Base-by-base conservation (phyloP, 2,888 invertebrate genomes). In the Caenorhabditis sp. region DNA sequence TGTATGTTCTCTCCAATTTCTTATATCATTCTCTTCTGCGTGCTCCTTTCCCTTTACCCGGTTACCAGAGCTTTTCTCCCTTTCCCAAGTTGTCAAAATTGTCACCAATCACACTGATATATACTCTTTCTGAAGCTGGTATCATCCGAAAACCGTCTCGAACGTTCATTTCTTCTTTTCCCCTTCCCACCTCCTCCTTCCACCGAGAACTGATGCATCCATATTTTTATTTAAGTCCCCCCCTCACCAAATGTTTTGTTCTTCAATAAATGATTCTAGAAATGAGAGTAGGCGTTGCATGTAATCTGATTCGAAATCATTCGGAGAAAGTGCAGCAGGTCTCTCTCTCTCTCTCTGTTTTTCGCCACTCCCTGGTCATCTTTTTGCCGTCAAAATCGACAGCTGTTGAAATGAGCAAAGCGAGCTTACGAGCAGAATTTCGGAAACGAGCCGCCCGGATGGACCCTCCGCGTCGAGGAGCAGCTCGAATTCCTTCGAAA, bases 371-470 rank as follows among this genome's bases (percentile, higher is more conserved):
- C 37, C 50, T 77, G 62, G 62, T 69, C 69, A 62, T 77, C 62
- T 60, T 77, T 64, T 60, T 64, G 44, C 69, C 53, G 67, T 77
- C 62, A 64, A 68, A 69, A 69, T 69, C 69, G 77, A 77, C 69
- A 69, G 77, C 68, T 69, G 77, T 68, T 69, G 74, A 74, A 74
- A 74, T 76, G 76, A 62, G 67, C n/a, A 18, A 40, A 24, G 68
- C 77, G 24, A 69, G 62, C 51, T 58, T 70, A 70, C 70, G 55
- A 47, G 70, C 50, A 40, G 26, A 51, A 76, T 67, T 76, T 76
- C 76, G 22, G 76, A 76, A 61, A 68, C 40, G 28, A n/a, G n/a
- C n/a, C n/a, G n/a, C n/a, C n/a, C n/a, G n/a, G n/a, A n/a, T n/a
- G n/a, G n/a, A n/a, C n/a, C n/a, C n/a, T n/a, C n/a, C n/a, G n/a